A percentile compares a stretch with the other conserved stretches of the same genome.
Evolutionary conservation across 2,888 invertebrate species (phyloP).

Genomic region (Synergus itoensis): DNA sequence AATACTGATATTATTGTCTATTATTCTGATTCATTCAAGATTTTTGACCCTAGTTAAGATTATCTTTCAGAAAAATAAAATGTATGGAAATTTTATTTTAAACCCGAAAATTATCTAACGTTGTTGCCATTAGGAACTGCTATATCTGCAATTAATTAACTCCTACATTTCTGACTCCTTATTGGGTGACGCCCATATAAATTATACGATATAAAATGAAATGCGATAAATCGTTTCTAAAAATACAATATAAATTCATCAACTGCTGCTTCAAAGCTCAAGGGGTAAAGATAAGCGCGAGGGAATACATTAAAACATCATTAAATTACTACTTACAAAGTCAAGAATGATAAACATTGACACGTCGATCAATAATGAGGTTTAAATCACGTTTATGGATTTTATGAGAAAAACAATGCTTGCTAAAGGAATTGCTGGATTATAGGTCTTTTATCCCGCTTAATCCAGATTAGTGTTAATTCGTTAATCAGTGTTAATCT

Average conservation of each 20-base stretch:
- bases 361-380: background rate
- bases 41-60: background rate
- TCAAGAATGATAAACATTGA: background rate
- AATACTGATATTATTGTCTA: background rate
- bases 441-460: background rate
- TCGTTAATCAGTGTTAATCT: too few relatives aligned
- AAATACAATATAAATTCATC: conserved; percentile 33
- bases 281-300: conserved; percentile 43
- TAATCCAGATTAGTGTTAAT: background rate
- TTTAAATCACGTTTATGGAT: background rate
- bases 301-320: conserved; percentile 18
- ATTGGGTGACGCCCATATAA: conserved; percentile 43
- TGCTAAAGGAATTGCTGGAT: background rate
- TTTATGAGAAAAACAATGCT: background rate
- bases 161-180: too few relatives aligned
- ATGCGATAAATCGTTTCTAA: conserved; percentile 30
- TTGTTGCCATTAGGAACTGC: conserved; percentile 18
- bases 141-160: conserved; percentile 8
- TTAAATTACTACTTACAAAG: conserved; percentile 12
- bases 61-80: background rate
- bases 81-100: background rate
- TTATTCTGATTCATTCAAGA: background rate
- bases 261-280: conserved; percentile 12
- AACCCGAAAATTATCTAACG: background rate
- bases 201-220: background rate